A percentile compares a stretch with the other conserved stretches of the same genome.
Conservation (phyloP, 2,888 invertebrate genomes). For the Eupithecia exiguata region DNA sequence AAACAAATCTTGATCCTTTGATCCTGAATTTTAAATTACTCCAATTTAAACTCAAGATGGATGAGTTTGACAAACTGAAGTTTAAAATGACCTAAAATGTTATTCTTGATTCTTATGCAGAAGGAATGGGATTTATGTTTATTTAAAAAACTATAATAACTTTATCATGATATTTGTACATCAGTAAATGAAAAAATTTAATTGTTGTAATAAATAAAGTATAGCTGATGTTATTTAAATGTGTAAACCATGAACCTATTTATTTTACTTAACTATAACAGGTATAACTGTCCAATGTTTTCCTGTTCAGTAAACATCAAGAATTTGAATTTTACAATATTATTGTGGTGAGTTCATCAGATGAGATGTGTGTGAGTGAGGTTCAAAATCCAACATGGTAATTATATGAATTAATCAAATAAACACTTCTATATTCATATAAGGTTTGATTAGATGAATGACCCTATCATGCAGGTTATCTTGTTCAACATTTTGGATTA, state of each 20-base stretch:
- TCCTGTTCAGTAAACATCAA: neutral
- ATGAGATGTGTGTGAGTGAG: neutral
- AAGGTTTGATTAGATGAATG: constrained; percentile 1
- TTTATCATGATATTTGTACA: neutral
- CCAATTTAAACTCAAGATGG: neutral
- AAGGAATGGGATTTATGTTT: neutral
- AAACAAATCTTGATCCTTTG: neutral
- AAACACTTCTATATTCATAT: neutral
- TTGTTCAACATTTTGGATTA: neutral
- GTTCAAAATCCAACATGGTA: neutral
- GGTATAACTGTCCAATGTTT: neutral
- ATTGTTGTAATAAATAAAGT: neutral
- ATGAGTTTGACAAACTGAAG: neutral
- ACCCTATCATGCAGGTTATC: constrained; percentile 10
- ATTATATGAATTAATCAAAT: neutral
- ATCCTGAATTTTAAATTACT: constrained; percentile 1
- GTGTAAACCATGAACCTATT: neutral
- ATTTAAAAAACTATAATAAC: neutral
- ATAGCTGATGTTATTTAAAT: neutral
- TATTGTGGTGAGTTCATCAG: neutral
- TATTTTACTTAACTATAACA: neutral
- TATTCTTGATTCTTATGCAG: neutral
- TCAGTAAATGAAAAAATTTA: neutral
- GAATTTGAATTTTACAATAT: constrained; percentile 1
- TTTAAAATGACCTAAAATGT: neutral